These are phyloP conservation scores for Rhineura floridana DNA, from an alignment of 2,113 vertebrate species.

Conservation along the genomic window DNA sequence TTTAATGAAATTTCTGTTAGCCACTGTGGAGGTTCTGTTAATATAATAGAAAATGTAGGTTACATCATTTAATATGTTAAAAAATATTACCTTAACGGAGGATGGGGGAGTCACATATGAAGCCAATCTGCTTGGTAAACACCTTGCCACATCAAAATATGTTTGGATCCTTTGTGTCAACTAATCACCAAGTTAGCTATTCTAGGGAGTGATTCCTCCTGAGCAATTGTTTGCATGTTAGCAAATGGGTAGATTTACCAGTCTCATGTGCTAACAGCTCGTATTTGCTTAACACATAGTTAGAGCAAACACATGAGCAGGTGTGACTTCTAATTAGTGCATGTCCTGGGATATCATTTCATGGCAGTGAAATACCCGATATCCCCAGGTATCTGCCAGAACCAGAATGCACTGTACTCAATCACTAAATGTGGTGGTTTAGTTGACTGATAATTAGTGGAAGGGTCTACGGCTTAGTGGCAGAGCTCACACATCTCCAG, in stretches of 20 bases:
- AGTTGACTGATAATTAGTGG: background rate
- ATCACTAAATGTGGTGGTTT: background rate
- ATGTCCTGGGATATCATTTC: background rate
- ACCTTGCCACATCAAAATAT: background rate
- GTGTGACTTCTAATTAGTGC: constrained; percentile 1
- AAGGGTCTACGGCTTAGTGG: too few species aligned
- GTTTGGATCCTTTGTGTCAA: background rate
- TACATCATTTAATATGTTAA: background rate
- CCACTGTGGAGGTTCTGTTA: background rate
- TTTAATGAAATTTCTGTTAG: background rate
- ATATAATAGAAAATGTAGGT: background rate
- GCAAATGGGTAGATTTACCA: background rate
- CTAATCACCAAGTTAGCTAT: background rate
- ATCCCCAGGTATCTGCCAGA: background rate
- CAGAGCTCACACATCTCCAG: background rate
- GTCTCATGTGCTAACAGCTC: background rate
- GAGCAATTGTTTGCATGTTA: background rate
- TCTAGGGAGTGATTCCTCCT: background rate
- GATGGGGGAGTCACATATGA: background rate
- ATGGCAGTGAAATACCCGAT: background rate
- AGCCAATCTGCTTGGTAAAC: background rate
- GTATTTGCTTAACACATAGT: background rate
- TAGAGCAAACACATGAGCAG: background rate
- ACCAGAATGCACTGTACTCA: background rate
- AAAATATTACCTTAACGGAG: too few species aligned